Percentiles rank a stretch among this genome's conserved stretches.
Conservation (phyloP, 2,113 vertebrate species). For the Panurus biarmicus region DNA sequence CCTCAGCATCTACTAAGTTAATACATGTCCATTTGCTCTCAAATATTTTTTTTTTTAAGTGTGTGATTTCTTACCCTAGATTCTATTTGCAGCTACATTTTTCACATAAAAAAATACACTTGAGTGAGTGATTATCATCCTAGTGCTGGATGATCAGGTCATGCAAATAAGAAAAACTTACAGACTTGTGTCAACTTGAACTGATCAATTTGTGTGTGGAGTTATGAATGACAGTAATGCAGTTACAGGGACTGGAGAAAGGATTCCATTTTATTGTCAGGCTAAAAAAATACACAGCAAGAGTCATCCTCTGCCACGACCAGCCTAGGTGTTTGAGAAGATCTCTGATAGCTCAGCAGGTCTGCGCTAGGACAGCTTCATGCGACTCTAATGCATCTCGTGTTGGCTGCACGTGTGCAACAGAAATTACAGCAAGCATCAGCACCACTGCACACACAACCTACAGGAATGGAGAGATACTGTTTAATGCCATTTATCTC, state of each 20-base stretch:
- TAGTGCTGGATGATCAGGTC: neutral
- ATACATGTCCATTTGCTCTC: neutral
- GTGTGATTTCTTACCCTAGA: neutral
- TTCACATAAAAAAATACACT: neutral
- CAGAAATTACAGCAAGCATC: neutral
- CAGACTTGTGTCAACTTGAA: neutral
- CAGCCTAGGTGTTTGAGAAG: neutral
- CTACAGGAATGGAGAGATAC: neutral
- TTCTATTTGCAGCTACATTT: neutral
- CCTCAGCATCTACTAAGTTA: neutral
- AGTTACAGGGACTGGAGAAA: neutral
- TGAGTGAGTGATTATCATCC: neutral
- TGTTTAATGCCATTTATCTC: neutral
- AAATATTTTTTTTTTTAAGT: neutral
- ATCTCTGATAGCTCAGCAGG: neutral
- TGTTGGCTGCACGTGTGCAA: neutral
- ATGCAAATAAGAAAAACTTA: neutral
- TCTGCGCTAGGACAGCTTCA: neutral
- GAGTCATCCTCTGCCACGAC: neutral
- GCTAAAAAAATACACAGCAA: neutral
- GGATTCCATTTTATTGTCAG: neutral
- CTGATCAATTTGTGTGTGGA: neutral
- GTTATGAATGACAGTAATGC: neutral
- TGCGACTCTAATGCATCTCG: fast-evolving
- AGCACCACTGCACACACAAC: neutral